phyloP scores from a whole-genome alignment of 2,888 invertebrate species.

The Syritta pipiens region DNA sequence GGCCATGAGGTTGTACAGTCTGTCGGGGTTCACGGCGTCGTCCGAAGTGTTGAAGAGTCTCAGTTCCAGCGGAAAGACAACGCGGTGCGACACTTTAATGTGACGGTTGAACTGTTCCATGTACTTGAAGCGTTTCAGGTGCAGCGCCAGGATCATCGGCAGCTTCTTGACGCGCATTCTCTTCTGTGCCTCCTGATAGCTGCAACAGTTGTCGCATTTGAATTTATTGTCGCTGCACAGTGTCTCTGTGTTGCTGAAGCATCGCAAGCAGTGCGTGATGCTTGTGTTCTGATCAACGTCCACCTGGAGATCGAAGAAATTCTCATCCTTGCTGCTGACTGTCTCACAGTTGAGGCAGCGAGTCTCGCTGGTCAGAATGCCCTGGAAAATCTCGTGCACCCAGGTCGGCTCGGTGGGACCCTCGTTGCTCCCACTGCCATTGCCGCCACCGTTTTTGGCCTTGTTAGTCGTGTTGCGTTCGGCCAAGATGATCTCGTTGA shows the following conservation, averaged over 20 bases:
- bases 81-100: conserved; percentile 99
- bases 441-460: conserved; percentile 57
- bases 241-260: conserved; percentile 99
- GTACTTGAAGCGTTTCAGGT: conserved; percentile 96
- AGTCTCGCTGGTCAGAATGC: conserved; percentile 99
- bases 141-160: conserved; percentile 97
- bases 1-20: conserved; percentile 98
- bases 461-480: conserved; percentile 78
- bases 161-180: conserved; percentile 99
- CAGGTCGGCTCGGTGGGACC: conserved; percentile 92
- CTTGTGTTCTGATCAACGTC: conserved; percentile 99
- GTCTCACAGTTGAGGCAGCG: conserved; percentile 99
- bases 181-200: conserved; percentile 99
- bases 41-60: conserved; percentile 98
- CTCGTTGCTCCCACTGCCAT: conserved; percentile 75
- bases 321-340: conserved; percentile 99
- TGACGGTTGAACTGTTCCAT: conserved; percentile 99
- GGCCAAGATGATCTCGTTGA: conserved; percentile 98
- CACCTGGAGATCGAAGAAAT: conserved; percentile 99
- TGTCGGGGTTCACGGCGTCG: conserved; percentile 98
- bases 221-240: conserved; percentile 99
- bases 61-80: conserved; percentile 98
- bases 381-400: conserved; percentile 99
- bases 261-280: conserved; percentile 97
- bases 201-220: conserved; percentile 99